phyloP scores from a whole-genome alignment of 2,797 vertebrate species.

The Xerus rutilus region DNA sequence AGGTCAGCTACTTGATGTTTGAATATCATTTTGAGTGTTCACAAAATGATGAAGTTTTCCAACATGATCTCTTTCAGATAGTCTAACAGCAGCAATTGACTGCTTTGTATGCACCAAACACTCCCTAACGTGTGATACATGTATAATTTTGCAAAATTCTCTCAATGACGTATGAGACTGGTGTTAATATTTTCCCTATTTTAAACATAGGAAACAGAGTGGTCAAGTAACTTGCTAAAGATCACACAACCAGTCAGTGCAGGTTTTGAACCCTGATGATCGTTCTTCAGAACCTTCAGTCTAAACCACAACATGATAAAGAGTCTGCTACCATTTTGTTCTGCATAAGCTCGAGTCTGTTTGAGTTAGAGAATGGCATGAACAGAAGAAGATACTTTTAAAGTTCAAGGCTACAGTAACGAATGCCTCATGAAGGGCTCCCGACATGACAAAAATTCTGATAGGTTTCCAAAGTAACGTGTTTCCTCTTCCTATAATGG shows the following conservation, averaged over 20 bases:
- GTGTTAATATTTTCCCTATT: neutral
- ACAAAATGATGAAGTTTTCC: neutral
- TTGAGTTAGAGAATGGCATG: neutral
- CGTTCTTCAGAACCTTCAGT: neutral
- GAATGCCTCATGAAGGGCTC: neutral
- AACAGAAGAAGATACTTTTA: neutral
- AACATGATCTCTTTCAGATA: neutral
- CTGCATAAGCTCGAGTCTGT: neutral
- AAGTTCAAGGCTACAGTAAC: neutral
- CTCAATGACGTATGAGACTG: neutral
- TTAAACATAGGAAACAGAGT: neutral
- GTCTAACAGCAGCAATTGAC: neutral
- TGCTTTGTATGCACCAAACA: neutral
- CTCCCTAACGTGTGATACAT: neutral
- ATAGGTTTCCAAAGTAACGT: neutral
- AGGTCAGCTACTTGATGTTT: neutral
- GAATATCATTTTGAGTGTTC: neutral
- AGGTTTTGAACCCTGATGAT: neutral
- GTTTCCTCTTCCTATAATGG: neutral
- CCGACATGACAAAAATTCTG: neutral
- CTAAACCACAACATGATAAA: neutral
- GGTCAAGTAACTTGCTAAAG: neutral
- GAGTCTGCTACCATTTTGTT: neutral
- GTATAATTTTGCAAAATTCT: neutral
- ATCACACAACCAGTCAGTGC: neutral